Conservation (phyloP, 2,113 vertebrate species). For the Fukomys damarensis region DNA sequence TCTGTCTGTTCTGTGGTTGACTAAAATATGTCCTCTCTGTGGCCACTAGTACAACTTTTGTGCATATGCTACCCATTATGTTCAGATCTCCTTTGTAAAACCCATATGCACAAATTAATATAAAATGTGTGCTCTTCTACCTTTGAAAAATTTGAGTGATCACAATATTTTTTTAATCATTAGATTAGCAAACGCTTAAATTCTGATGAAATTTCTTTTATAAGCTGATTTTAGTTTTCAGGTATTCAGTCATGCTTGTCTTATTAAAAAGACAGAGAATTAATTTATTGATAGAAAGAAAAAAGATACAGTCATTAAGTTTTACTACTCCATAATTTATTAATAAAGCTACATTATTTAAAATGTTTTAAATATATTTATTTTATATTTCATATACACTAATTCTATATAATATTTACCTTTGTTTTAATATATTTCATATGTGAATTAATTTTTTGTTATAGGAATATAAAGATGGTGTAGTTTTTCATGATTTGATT, state of each 20-base stretch:
- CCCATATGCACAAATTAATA: conserved; percentile 37
- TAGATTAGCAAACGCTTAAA: conserved; percentile 56
- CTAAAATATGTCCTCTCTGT: conserved; percentile 23
- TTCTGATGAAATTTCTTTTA: conserved; percentile 60
- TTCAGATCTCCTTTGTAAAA: conserved; percentile 66
- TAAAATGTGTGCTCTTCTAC: conserved; percentile 68
- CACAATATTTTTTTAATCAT: conserved; percentile 50
- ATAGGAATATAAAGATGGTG: not conserved
- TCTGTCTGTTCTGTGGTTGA: conserved; percentile 69
- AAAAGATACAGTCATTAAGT: not conserved
- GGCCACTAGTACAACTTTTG: conserved; percentile 42
- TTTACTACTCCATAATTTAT: not conserved
- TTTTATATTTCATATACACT: not conserved
- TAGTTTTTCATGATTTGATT: conserved; percentile 21
- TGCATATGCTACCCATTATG: conserved; percentile 49
- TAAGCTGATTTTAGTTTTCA: conserved; percentile 53
- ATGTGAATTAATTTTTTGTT: not conserved
- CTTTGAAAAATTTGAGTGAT: conserved; percentile 63
- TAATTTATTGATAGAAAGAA: conserved; percentile 30
- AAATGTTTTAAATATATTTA: not conserved
- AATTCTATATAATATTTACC: not conserved
- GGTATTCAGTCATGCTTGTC: conserved; percentile 30
- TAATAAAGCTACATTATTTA: conserved; percentile 21
- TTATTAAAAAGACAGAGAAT: conserved; percentile 27
- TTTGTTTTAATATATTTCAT: not conserved